Evolutionary conservation across 2,113 vertebrate species (phyloP).

Genomic region (Stigmatopora argus): DNA sequence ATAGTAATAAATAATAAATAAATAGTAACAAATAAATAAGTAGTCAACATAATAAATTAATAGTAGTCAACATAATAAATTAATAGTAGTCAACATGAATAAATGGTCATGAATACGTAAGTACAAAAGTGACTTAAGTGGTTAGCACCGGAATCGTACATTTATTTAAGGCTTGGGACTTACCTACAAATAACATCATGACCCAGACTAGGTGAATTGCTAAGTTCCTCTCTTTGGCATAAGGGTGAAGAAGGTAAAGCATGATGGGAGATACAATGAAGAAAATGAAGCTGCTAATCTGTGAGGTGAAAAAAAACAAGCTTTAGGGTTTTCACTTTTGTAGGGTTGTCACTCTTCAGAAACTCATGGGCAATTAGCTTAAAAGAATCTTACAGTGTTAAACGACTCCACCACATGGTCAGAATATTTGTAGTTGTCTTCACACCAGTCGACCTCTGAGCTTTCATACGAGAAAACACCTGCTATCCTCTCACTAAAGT

Average conservation of each 20-base stretch:
- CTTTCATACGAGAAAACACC: slow-evolving; percentile 85
- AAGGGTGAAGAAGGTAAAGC: slow-evolving; percentile 81
- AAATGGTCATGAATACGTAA: too few species aligned
- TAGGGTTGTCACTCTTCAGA: neutral
- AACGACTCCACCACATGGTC: slow-evolving; percentile 85
- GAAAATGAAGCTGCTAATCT: slow-evolving; percentile 92
- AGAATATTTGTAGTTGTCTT: slow-evolving; percentile 83
- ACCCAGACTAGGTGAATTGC: slow-evolving; percentile 67
- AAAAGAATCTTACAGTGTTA: slow-evolving; percentile 79
- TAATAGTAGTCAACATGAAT: too few species aligned
- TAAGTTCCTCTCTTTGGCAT: slow-evolving; percentile 71
- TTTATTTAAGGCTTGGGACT: slow-evolving; percentile 23
- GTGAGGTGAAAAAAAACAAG: slow-evolving; percentile 13
- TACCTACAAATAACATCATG: slow-evolving; percentile 82
- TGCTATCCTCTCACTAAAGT: slow-evolving; percentile 64
- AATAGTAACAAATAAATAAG: too few species aligned
- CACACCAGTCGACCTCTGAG: slow-evolving; percentile 95
- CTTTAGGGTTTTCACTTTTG: neutral
- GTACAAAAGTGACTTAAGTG: too few species aligned
- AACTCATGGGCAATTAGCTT: neutral
- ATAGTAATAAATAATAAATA: too few species aligned
- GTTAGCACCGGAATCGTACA: neutral
- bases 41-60: too few species aligned
- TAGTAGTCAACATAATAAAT: too few species aligned
- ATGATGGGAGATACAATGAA: slow-evolving; percentile 80